Base-by-base conservation (phyloP, 2,797 vertebrate species). In the Myioborus melanocephalus region DNA sequence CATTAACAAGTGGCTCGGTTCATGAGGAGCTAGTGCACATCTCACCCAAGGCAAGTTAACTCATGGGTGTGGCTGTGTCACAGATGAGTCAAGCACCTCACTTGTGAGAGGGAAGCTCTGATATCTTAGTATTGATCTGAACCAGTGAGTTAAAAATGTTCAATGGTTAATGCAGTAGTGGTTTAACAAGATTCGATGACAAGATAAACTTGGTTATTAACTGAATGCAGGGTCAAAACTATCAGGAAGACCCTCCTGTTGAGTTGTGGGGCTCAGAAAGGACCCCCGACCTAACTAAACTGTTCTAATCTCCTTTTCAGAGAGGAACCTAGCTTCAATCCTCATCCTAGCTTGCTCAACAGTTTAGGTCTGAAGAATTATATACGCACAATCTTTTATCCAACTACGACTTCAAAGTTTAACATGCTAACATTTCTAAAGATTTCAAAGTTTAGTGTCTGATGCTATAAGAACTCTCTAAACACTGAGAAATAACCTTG, bases 1-100 rank as follows among this genome's bases (percentile, higher is more conserved):
- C 27, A 61, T 2, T 1, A 39, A 26, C 3, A 27, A 12, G 13
- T 1, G 1, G 6, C 18, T 78, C 0, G 0, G 12, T 19, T 87
- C 34, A 19, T 10, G 17, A 23, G 26, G 39, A 28, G 6, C 44
- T 24, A 35, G 18, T 0, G 0, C 8, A 14, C 4, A 6, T 14
- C 30, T 71, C 21, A 34, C 1, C 0, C 55, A 66, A 65, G 30
- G 23, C 10, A 47, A 46, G 44, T 24, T 17, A 81, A 37, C 19
- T 65, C 47, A 39, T 1, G 11, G 30, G 4, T 50, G 47, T 30
- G 46, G 35, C 28, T 73, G 32, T 44, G n/a, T 20, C 5, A 3
- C n/a, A 27, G 55, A 7, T 27, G n/a, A 39, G 21, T 32, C 37
- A 28, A 35, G 19, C 15, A 12, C 15, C 34, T 69, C 44, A 9